Evolutionary conservation across 2,888 invertebrate genomes (phyloP).

Genomic region (Neoaliturus tenellus): DNA sequence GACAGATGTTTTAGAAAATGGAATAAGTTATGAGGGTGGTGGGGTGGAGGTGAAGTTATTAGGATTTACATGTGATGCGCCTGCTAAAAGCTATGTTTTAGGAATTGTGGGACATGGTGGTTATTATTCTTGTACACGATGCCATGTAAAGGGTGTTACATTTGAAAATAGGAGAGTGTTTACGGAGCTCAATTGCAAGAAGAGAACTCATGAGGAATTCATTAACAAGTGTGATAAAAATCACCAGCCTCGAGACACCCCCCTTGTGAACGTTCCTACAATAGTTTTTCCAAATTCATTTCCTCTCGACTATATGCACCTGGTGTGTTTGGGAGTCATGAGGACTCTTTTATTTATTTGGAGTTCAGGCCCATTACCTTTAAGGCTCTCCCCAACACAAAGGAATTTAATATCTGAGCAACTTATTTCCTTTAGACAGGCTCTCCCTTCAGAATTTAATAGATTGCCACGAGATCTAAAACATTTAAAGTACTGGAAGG

Average conservation of each 20-base stretch:
- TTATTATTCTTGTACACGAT: too few species aligned
- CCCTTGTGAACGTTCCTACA: slow-evolving; percentile 48
- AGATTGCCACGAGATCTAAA: not conserved
- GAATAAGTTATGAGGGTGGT: too few species aligned
- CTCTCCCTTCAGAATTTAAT: not conserved
- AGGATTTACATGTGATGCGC: too few species aligned
- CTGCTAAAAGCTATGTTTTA: too few species aligned
- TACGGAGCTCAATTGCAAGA: too few species aligned
- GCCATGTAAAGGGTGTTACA: too few species aligned
- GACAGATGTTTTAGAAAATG: too few species aligned
- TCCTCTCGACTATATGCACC: slow-evolving; percentile 60
- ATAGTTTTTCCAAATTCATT: slow-evolving; percentile 53
- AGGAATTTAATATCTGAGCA: not conserved
- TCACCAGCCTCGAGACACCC: slow-evolving; percentile 47
- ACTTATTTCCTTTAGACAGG: not conserved
- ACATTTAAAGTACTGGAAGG: slow-evolving; percentile 54
- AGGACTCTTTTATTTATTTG: slow-evolving; percentile 60
- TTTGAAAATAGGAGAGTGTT: too few species aligned
- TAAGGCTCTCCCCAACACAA: slow-evolving; percentile 10
- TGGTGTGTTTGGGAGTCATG: slow-evolving; percentile 58
- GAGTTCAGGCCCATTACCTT: slow-evolving; percentile 55
- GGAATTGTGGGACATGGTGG: too few species aligned
- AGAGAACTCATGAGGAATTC: slow-evolving; percentile 58
- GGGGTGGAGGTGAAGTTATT: too few species aligned
- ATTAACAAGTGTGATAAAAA: slow-evolving; percentile 33